Evolutionary conservation across 2,888 invertebrate species (phyloP).

Genomic region (Argyresthia albistria): DNA sequence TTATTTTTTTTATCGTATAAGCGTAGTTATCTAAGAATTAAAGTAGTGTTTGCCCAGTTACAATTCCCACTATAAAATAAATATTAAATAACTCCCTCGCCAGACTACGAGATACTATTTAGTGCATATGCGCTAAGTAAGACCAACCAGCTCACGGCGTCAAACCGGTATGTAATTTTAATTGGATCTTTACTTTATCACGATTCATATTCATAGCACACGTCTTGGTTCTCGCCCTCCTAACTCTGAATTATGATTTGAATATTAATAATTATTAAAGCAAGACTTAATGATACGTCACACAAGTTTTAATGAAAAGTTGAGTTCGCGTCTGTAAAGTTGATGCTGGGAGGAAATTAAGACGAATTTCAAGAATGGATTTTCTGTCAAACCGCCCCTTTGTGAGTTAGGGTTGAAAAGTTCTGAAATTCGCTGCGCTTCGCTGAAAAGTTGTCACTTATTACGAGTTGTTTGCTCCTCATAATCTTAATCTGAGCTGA

Average conservation of each 20-base stretch:
- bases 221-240: slow-evolving; percentile 48
- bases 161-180: neutral
- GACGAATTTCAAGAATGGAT: slow-evolving; percentile 42
- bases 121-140: neutral
- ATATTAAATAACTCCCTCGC: too few relatives aligned
- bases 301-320: slow-evolving; percentile 64
- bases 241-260: slow-evolving; percentile 51
- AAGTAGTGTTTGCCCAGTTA: too few relatives aligned
- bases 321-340: slow-evolving; percentile 45
- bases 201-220: slow-evolving; percentile 48
- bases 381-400: slow-evolving; percentile 27
- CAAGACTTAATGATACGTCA: slow-evolving; percentile 64
- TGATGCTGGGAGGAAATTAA: slow-evolving; percentile 38
- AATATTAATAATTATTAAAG: slow-evolving; percentile 60
- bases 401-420: slow-evolving; percentile 5
- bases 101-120: too few relatives aligned
- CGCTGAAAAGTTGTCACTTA: slow-evolving; percentile 11
- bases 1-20: too few relatives aligned
- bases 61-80: too few relatives aligned
- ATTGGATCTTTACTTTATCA: slow-evolving; percentile 14
- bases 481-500: too few relatives aligned
- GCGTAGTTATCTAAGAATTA: too few relatives aligned
- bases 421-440: neutral
- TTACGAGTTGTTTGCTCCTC: too few relatives aligned
- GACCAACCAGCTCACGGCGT: neutral